Evolutionary conservation across 2,113 vertebrate species (phyloP), one percentile per base, ranked within the genome.

Genomic region (Phrynosoma platyrhinos): DNA sequence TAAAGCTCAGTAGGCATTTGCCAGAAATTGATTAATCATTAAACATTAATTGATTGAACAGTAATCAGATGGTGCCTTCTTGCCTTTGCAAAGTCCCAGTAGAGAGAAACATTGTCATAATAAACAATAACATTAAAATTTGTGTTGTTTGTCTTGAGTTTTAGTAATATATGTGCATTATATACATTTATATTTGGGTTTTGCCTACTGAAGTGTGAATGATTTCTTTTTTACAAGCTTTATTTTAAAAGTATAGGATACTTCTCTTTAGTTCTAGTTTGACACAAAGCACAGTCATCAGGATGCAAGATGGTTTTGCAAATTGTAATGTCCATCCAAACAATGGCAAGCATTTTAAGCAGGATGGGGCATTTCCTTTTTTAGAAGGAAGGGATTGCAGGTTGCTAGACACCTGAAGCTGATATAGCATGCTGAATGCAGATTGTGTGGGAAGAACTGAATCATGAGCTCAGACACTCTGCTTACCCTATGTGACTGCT

Each of bases 31-130:
- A 88, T 91, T 64, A 20, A 4, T 20, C 62, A 64, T 64, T 64
- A 64, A 20, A 9, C 21, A 20, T 20, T 66, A 3, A 64, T 64
- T 64, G 20, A 64, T 79, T 89, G 77, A 87, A 30, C 64, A 75
- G 76, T 72, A 87, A 94, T 90, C 84, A 91, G 88, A 83, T 91
- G 58, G 77, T 87, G 74, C 13, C n/a, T 91, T 91, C 79, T 83
- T 89, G 93, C 47, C 13, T 90, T 52, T 91, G 53, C 58, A 89
- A 0, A 23, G 25, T 87, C 89, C 88, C 53, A 36, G 62, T 0
- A 13, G 9, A 12, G 85, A 30, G 79, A 9, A 83, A 80, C 69
- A 77, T 55, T 16, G 27, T 9, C 23, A 66, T 47, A 47, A 47
- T 47, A 2, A 47, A 7, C 55, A 21, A 88, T 30, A 21, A 6